Conservation (phyloP, 2,113 vertebrate genomes). For the Campylomormyrus tamandua region DNA sequence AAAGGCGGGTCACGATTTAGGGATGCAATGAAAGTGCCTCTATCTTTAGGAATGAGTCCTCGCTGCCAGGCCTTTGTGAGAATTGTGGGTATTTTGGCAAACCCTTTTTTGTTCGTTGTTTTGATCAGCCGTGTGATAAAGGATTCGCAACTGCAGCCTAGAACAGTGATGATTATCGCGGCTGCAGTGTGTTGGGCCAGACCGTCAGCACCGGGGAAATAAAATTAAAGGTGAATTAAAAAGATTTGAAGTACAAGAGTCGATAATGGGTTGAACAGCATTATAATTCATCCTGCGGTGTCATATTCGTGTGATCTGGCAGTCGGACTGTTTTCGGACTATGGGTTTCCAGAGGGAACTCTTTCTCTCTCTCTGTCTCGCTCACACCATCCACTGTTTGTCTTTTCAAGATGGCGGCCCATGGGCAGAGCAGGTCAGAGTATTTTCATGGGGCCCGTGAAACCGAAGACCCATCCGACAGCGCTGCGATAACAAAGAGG, state of each 20-base stretch:
- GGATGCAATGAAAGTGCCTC: not conserved
- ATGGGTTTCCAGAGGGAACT: slow-evolving; percentile 33
- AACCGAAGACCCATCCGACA: slow-evolving; percentile 59
- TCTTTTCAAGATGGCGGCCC: slow-evolving; percentile 49
- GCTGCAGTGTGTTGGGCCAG: not conserved
- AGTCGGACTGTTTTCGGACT: slow-evolving; percentile 36
- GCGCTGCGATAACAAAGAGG: slow-evolving; percentile 52
- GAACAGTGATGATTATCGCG: not conserved
- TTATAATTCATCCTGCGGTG: not conserved
- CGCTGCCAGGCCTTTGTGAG: not conserved
- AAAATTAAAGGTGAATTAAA: not conserved
- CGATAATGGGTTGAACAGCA: not conserved
- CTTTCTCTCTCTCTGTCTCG: not conserved
- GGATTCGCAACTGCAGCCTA: not conserved
- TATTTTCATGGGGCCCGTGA: slow-evolving; percentile 72
- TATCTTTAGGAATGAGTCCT: not conserved
- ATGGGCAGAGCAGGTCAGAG: slow-evolving; percentile 60
- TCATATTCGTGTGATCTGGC: not conserved
- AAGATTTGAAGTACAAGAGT: not conserved
- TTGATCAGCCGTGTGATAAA: not conserved
- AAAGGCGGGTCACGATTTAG: not conserved
- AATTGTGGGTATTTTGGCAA: not conserved
- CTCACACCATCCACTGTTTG: slow-evolving; percentile 32
- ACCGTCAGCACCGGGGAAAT: not conserved
- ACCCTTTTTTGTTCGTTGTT: not conserved